Evolutionary conservation across 2,888 invertebrate genomes (phyloP).

Genomic region (Drosophila anomalata): DNA sequence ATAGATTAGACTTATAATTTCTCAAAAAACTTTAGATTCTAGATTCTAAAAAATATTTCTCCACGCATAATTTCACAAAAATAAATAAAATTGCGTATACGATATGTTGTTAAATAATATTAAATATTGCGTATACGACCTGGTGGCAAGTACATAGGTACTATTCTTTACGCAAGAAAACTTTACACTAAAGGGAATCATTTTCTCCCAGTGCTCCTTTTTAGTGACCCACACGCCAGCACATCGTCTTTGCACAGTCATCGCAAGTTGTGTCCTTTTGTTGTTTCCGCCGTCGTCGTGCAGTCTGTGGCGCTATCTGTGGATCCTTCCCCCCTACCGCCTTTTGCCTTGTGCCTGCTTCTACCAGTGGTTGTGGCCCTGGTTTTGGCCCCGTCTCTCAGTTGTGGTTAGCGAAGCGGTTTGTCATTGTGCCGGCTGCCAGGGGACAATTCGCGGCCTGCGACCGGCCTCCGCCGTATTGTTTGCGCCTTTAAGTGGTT

Average conservation of each 20-base stretch:
- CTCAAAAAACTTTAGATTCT: too few relatives aligned
- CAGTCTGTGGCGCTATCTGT: slow-evolving; percentile 44
- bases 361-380: slow-evolving; percentile 15
- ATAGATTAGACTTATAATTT: too few relatives aligned
- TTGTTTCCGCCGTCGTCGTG: slow-evolving; percentile 67
- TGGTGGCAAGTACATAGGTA: background rate
- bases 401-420: slow-evolving; percentile 79
- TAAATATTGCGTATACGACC: background rate
- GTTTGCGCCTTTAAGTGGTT: slow-evolving; percentile 82
- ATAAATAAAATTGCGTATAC: background rate
- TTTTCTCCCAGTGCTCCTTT: slow-evolving; percentile 14
- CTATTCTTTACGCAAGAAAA: too few relatives aligned
- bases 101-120: background rate
- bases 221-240: slow-evolving; percentile 44
- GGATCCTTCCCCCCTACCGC: slow-evolving; percentile 15
- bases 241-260: slow-evolving; percentile 45
- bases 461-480: slow-evolving; percentile 66
- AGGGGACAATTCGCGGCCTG: slow-evolving; percentile 23
- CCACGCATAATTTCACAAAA: too few relatives aligned
- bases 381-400: slow-evolving; percentile 25
- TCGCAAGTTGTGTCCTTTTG: slow-evolving; percentile 75
- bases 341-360: background rate
- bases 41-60: too few relatives aligned
- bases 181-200: background rate
- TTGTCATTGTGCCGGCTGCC: slow-evolving; percentile 75